phyloP scores from a whole-genome alignment of 2,888 invertebrate genomes.

The Hirtodrosophila alboralis region DNA sequence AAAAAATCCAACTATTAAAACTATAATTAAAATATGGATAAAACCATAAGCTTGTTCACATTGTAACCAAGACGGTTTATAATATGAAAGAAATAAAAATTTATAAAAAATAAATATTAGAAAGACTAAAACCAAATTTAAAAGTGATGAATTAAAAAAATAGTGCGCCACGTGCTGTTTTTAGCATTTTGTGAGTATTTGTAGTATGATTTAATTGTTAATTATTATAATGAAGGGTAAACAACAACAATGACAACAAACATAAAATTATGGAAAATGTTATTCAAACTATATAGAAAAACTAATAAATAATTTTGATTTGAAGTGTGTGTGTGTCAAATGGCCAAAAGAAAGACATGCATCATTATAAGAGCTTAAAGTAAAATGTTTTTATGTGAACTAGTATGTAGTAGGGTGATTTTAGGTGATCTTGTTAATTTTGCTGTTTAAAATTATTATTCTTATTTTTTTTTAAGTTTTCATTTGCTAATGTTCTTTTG shows the following conservation, averaged over 20 bases:
- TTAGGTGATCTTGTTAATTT: background rate
- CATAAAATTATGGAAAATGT: background rate
- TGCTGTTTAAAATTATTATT: constrained; percentile 8
- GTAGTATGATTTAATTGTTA: background rate
- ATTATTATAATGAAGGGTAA: background rate
- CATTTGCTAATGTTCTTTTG: constrained; percentile 18
- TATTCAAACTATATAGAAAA: constrained; percentile 14
- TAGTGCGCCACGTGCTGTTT: constrained; percentile 12
- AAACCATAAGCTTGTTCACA: background rate
- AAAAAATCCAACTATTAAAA: no score
- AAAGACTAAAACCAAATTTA: background rate
- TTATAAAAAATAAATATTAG: no score
- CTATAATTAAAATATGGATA: no score
- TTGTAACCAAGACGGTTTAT: background rate
- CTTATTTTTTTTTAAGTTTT: constrained; percentile 5
- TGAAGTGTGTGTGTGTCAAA: constrained; percentile 1
- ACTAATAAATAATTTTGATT: constrained; percentile 34
- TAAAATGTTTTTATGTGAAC: no score
- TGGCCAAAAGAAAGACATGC: constrained; percentile 26
- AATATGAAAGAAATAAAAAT: background rate
- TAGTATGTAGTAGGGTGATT: background rate
- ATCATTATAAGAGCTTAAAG: constrained; percentile 2
- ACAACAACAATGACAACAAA: constrained; percentile 27
- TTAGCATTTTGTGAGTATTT: constrained; percentile 5
- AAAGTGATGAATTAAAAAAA: background rate